Conservation (phyloP, 2,888 invertebrate genomes). For the Andrena minutula region DNA sequence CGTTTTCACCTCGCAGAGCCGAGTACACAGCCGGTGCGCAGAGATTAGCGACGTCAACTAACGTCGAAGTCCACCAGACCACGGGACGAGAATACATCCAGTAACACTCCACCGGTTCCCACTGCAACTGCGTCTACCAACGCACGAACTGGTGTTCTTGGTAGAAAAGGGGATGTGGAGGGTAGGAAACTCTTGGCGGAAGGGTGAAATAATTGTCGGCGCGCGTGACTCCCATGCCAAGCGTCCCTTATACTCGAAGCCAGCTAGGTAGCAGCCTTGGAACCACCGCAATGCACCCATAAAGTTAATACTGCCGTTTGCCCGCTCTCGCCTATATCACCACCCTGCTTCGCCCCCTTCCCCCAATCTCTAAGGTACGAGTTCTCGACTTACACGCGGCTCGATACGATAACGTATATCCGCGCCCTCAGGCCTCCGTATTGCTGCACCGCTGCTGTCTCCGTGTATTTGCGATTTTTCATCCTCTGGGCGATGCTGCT, state of each 20-base stretch:
- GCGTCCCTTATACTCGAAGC: conserved; percentile 73
- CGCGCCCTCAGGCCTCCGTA: conserved; percentile 46
- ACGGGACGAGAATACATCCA: conserved; percentile 35
- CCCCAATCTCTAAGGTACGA: conserved; percentile 45
- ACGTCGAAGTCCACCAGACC: conserved; percentile 61
- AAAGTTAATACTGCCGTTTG: conserved; percentile 79
- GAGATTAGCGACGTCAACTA: conserved; percentile 74
- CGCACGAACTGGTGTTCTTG: conserved; percentile 38
- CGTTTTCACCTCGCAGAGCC: conserved; percentile 58
- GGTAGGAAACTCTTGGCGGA: conserved; percentile 65
- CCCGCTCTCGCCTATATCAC: conserved; percentile 66
- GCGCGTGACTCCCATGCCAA: conserved; percentile 83
- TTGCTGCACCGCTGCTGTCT: conserved; percentile 55
- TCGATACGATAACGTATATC: conserved; percentile 74
- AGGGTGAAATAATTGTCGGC: conserved; percentile 82
- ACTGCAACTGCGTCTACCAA: conserved; percentile 66
- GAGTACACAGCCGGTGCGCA: conserved; percentile 72
- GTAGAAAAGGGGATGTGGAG: conserved; percentile 50
- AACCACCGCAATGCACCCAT: conserved; percentile 82
- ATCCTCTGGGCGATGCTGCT: conserved; percentile 42
- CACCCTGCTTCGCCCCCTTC: conserved; percentile 33
- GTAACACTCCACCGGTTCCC: conserved; percentile 45
- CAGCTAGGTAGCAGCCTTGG: conserved; percentile 74
- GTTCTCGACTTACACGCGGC: conserved; percentile 57
- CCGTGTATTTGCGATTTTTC: conserved; percentile 67